phyloP scores from a whole-genome alignment of 2,797 vertebrate genomes.

The Xerus rutilus region DNA sequence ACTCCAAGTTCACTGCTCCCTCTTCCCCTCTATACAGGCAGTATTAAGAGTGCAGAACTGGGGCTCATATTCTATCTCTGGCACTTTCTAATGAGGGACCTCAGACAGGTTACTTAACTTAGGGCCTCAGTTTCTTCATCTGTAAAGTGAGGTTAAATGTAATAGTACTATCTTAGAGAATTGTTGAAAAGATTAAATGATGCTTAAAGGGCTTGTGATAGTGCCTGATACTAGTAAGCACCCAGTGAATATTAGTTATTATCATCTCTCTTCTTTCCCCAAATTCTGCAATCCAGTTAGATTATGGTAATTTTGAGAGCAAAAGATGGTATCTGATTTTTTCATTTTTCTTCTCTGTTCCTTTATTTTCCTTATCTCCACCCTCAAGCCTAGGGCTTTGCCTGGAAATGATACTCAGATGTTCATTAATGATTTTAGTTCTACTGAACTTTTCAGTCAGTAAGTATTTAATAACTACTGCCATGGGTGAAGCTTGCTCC shows the following conservation, averaged over 20 bases:
- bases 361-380: neutral
- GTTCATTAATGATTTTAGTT: neutral
- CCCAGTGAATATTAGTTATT: neutral
- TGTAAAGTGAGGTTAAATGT: neutral
- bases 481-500: neutral
- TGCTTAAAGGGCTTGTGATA: neutral
- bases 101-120: neutral
- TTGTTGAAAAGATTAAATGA: neutral
- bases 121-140: neutral
- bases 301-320: neutral
- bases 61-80: neutral
- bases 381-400: neutral
- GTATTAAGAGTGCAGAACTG: neutral
- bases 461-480: neutral
- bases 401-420: neutral
- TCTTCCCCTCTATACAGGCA: neutral
- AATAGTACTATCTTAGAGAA: neutral
- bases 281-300: neutral
- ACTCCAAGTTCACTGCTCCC: neutral
- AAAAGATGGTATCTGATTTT: neutral
- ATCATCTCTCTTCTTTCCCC: neutral
- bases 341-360: neutral
- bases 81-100: neutral
- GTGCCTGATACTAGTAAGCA: neutral
- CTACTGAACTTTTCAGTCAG: neutral